A percentile compares a stretch with the other conserved stretches of the same genome.
These are phyloP conservation scores for Colletes collaris DNA, from an alignment of 2,888 invertebrate genomes.

Conservation along the genomic window DNA sequence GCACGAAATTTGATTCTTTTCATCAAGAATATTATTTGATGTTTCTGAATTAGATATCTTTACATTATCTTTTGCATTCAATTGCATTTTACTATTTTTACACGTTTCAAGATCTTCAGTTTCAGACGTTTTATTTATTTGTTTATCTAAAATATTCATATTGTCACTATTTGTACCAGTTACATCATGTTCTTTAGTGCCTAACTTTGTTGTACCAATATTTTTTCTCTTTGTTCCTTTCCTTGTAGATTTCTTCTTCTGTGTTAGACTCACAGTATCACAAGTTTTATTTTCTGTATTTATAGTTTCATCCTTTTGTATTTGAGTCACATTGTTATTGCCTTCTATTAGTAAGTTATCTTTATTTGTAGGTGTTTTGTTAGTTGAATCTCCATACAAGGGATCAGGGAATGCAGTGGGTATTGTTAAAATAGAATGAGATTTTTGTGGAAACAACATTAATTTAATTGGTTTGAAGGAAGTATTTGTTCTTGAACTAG, in stretches of 20 bases:
- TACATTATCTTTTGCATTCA: background rate
- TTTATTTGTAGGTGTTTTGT: slow-evolving; percentile 14
- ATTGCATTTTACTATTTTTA: background rate
- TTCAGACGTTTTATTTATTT: slow-evolving; percentile 9
- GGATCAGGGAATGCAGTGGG: slow-evolving; percentile 65
- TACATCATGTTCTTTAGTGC: background rate
- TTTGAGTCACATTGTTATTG: background rate
- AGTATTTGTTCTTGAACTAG: slow-evolving; percentile 42
- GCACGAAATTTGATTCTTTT: background rate
- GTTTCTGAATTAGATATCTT: too few species aligned
- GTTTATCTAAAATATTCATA: slow-evolving; percentile 25
- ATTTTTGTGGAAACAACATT: slow-evolving; percentile 67
- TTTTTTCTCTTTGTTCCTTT: slow-evolving; percentile 23
- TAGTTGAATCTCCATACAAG: slow-evolving; percentile 35
- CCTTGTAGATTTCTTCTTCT: slow-evolving; percentile 30
- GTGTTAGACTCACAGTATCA: slow-evolving; percentile 18
- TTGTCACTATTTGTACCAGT: slow-evolving; percentile 28
- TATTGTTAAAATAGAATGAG: slow-evolving; percentile 53
- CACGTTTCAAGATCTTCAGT: background rate
- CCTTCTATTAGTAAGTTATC: background rate
- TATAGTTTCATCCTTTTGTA: slow-evolving; percentile 5
- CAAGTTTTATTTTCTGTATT: slow-evolving; percentile 19
- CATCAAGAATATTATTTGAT: background rate
- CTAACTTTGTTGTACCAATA: background rate
- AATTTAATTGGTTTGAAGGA: slow-evolving; percentile 76